Base-by-base conservation (phyloP, 2,888 invertebrate species). In the Zonitis immaculata region DNA sequence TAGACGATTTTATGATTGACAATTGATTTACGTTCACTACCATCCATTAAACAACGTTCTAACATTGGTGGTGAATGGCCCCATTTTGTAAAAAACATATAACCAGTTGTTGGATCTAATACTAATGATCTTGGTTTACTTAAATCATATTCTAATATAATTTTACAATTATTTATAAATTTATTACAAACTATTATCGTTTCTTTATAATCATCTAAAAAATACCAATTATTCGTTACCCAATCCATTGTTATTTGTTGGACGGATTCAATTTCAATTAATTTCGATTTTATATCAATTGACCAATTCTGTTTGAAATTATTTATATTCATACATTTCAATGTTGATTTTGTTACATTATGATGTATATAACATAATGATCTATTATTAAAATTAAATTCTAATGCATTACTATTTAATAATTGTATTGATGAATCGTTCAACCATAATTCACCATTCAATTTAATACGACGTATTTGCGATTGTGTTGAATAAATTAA, bases 151-250 rank as follows among this genome's bases (percentile, higher is more conserved):
- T 88, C 86, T 44, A 89, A 73, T 60, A 92, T 76, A 64, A 88
- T 79, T 53, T 84, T 82, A 76, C 93, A 93, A 67, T 80, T 77
- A 47, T 72, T 72, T 71, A 89, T 80, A 49, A 78, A 70, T 47
- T 77, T 76, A 56, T 80, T 61, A 49, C 69, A 71, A 1, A 67
- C 59, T 8, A 68, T 54, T 18, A 70, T 66, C 4, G 66, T 60
- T 42, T 71, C 70, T 46, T 66, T 59, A 45, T 70, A 64, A 45
- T 70, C 66, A 52, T 71, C 90, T 65, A 86, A 78, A 71, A 91
- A 82, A 78, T 92, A 95, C 91, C 91, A 92, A 78, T 91, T 91
- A 65, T 84, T 83, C 12, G 89, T 84, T 52, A 91, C 77, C 94
- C 94, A 95, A 77, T 95, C 94, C 60, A 87, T 74, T 6, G 86